Base-by-base conservation (phyloP, 2,888 invertebrate genomes). In the Tupiocoris notatus region DNA sequence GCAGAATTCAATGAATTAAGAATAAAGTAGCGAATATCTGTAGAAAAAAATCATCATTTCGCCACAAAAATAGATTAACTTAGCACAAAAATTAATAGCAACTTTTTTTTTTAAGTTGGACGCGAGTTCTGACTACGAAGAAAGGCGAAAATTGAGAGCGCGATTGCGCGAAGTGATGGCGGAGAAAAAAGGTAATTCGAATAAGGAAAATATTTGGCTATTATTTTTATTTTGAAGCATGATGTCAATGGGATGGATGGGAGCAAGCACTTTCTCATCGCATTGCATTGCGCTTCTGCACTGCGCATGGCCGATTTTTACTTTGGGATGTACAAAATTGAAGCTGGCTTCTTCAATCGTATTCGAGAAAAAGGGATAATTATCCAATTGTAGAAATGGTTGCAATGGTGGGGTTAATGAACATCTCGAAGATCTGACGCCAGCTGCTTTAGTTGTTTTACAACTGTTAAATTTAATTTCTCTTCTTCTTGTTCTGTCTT, bases 181-280 rank as follows among this genome's bases (percentile, higher is more conserved):
- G 82, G 92, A 92, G 86, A 91, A 92, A 85, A 92, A 92, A 91
- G 93, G 94, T 94, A 87, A n/a, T n/a, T n/a, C n/a, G n/a, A n/a
- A n/a, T n/a, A n/a, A n/a, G 83, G 82, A 21, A 25, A 39, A 39
- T 39, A 39, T 7, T 7, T 39, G 3, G 39, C 12, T 39, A 12
- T 12, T 39, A 39, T 39, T 7, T 39, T 39, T 39, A 7, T 7
- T 39, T 39, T 3, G 39, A 39, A 39, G 39, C 39, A 39, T 39
- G 39, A 39, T 39, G 39, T 39, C 39, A 7, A 39, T 39, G 39
- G 39, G 39, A 39, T 39, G 39, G 39, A 39, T 39, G 39, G 39
- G 39, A 39, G 12, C 39, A 7, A 39, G 39, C 39, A 39, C 39
- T 3, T 22, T 39, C 21, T 73, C 12, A 73, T 70, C 25, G 73